Conservation (phyloP, 1,140 invertebrate genomes). For the Tetraneura akinire region DNA sequence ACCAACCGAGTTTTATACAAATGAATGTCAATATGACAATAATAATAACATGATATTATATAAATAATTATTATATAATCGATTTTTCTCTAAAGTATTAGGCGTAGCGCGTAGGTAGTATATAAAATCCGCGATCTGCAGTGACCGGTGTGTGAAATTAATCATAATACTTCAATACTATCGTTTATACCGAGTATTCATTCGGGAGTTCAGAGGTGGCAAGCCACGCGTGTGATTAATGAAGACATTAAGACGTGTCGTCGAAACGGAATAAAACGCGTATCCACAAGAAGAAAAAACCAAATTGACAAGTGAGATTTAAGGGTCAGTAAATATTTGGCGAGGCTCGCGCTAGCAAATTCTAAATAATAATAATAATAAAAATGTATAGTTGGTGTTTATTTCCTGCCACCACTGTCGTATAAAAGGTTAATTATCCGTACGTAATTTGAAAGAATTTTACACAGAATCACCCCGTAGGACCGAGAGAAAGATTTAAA, state of each 20-base stretch:
- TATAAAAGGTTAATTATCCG: conserved; percentile 39
- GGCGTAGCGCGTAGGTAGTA: too few species aligned
- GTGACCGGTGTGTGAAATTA: background rate
- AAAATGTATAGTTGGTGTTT: background rate
- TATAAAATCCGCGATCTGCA: background rate
- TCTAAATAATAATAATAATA: background rate
- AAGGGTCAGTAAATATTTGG: conserved; percentile 4
- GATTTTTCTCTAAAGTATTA: too few species aligned
- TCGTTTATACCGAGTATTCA: background rate
- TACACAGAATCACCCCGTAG: background rate
- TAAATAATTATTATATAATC: too few species aligned
- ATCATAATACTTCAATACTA: too few species aligned
- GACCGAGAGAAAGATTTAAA: background rate
- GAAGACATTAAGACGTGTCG: conserved; percentile 3
- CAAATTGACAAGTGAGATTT: conserved; percentile 27
- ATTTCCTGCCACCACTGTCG: background rate
- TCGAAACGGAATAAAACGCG: background rate
- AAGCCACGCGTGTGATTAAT: background rate
- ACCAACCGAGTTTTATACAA: too few species aligned
- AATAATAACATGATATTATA: too few species aligned
- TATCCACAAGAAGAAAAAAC: background rate
- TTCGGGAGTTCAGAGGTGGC: background rate
- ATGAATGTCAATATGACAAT: too few species aligned
- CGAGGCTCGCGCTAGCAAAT: too few species aligned
- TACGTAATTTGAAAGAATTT: conserved; percentile 19